These are phyloP conservation scores for Mesembrinibis cayennensis DNA, from an alignment of 2,113 vertebrate genomes.

Conservation along the genomic window DNA sequence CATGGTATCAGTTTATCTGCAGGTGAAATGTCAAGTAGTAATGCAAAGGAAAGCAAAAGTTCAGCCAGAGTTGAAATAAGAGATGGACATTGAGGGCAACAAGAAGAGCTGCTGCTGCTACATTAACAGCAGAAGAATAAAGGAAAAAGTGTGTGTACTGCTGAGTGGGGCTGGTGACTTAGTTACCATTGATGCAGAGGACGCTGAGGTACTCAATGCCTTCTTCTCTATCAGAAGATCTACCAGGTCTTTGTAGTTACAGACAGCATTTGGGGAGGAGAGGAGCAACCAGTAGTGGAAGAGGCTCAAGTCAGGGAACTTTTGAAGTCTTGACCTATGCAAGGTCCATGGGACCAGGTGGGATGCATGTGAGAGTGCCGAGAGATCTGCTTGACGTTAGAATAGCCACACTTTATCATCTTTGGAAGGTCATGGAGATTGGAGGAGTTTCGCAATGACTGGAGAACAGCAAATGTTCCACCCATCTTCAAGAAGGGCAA, in stretches of 20 bases:
- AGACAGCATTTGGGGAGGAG: not conserved
- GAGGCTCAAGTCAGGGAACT: not conserved
- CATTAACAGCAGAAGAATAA: not conserved
- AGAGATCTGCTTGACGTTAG: not conserved
- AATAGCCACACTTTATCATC: not conserved
- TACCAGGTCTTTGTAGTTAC: not conserved
- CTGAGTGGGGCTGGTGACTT: not conserved
- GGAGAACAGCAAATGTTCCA: not conserved
- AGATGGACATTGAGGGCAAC: not conserved
- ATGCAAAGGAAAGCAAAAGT: not conserved
- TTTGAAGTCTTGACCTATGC: not conserved
- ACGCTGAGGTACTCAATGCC: not conserved
- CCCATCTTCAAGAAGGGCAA: not conserved
- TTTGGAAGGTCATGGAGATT: not conserved
- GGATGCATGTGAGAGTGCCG: not conserved
- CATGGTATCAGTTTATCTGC: not conserved
- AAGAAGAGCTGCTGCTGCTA: not conserved
- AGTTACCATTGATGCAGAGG: not conserved
- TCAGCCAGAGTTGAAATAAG: not conserved
- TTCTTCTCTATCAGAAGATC: not conserved
- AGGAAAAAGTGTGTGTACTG: not conserved
- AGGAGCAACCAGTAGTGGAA: not conserved
- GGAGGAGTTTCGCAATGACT: not conserved
- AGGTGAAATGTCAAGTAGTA: not conserved
- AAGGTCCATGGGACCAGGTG: not conserved